These are phyloP conservation scores for Sylvicapra grimmia DNA, from an alignment of 2,113 vertebrate genomes.

Conservation along the genomic window DNA sequence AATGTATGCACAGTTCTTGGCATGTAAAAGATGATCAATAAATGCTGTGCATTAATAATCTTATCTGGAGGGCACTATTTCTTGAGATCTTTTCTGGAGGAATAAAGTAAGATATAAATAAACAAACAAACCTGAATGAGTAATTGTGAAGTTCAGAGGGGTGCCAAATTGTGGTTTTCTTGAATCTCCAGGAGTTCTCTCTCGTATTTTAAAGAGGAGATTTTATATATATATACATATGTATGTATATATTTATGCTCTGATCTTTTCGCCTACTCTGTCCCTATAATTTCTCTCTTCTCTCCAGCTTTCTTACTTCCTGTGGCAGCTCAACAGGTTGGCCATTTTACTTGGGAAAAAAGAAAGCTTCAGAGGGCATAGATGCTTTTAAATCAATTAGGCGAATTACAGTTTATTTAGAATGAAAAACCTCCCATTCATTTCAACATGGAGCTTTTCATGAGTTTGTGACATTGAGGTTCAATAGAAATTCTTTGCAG, in stretches of 20 bases:
- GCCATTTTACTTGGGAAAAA: neutral
- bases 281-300: neutral
- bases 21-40: neutral
- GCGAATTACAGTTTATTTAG: constrained; percentile 33
- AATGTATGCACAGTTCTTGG: neutral
- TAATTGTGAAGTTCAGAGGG: neutral
- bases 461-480: constrained; percentile 31
- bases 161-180: constrained; percentile 12
- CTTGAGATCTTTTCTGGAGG: neutral
- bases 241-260: neutral
- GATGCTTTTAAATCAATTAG: constrained; percentile 36
- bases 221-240: neutral
- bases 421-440: constrained; percentile 30
- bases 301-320: neutral
- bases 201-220: neutral
- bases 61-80: neutral
- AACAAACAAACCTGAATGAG: neutral
- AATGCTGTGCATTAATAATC: neutral
- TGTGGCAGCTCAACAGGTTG: neutral
- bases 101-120: neutral
- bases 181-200: neutral
- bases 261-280: neutral
- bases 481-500: constrained; percentile 10
- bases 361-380: neutral
- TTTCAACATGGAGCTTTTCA: constrained; percentile 17